A percentile compares a stretch with the other conserved stretches of the same genome.
Evolutionary conservation across 2,797 vertebrate species (phyloP).

Genomic region (Ceyx erithaca): DNA sequence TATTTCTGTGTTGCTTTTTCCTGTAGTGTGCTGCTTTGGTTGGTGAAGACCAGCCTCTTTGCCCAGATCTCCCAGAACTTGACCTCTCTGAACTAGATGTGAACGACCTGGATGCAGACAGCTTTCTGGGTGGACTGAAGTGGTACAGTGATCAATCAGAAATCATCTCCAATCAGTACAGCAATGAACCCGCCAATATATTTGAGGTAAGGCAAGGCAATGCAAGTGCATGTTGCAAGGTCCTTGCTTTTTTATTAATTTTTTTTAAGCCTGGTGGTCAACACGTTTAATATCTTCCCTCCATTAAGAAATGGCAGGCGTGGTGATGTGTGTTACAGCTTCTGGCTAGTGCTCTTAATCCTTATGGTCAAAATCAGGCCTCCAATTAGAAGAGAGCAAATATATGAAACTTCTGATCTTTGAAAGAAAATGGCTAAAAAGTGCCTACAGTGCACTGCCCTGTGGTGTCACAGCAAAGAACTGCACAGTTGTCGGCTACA

Average conservation of each 20-base stretch:
- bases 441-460: neutral
- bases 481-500: conserved; percentile 39
- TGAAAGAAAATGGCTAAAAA: neutral
- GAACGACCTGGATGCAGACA: conserved; percentile 97
- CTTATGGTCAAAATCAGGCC: neutral
- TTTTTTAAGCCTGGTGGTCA: neutral
- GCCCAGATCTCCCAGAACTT: conserved; percentile 97
- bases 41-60: conserved; percentile 99
- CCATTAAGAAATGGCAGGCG: neutral
- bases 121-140: conserved; percentile 97
- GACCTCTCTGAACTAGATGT: conserved; percentile 99
- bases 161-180: conserved; percentile 98
- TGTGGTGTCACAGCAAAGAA: neutral
- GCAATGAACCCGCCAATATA: conserved; percentile 93
- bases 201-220: conserved; percentile 89
- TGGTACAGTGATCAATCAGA: conserved; percentile 99
- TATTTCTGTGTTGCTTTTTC: conserved; percentile 24
- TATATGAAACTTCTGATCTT: neutral
- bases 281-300: neutral
- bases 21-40: conserved; percentile 97
- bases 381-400: neutral
- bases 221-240: neutral
- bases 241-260: neutral
- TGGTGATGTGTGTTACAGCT: neutral
- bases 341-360: neutral